phyloP scores from a whole-genome alignment of 2,113 vertebrate genomes.

The Rhea pennata region DNA sequence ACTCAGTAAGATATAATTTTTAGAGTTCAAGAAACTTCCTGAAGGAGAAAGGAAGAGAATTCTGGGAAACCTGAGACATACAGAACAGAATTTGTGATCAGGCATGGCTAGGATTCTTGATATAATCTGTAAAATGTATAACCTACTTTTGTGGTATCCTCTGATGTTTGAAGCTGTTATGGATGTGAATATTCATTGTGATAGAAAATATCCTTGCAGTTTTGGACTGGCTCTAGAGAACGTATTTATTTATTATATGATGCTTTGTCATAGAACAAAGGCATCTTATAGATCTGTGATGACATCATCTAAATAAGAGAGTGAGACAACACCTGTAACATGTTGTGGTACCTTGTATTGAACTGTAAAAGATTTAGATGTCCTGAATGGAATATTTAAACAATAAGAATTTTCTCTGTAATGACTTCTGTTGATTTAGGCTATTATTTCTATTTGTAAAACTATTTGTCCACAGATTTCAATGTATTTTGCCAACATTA shows the following conservation, averaged over 20 bases:
- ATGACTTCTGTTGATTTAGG: not conserved
- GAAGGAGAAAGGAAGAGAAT: not conserved
- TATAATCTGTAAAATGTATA: not conserved
- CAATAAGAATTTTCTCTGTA: not conserved
- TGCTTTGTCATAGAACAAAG: not conserved
- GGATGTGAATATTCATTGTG: not conserved
- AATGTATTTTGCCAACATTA: not conserved
- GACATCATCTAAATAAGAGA: not conserved
- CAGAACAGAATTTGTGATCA: not conserved
- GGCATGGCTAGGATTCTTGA: not conserved
- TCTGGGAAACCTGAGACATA: not conserved
- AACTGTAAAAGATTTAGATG: not conserved
- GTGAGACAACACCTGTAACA: not conserved
- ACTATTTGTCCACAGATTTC: not conserved
- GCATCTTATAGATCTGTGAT: not conserved
- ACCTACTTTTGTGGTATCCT: not conserved
- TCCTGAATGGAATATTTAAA: not conserved
- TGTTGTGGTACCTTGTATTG: not conserved
- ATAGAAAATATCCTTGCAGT: not conserved
- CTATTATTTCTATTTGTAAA: not conserved
- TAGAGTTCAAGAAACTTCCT: not conserved
- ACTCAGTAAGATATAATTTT: not conserved
- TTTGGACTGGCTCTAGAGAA: not conserved
- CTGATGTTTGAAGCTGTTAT: not conserved
- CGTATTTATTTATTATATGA: not conserved